Percentiles rank a stretch among this genome's conserved stretches.
Evolutionary conservation across 2,888 invertebrate genomes (phyloP).

Genomic region (Rhynchonema sp.): DNA sequence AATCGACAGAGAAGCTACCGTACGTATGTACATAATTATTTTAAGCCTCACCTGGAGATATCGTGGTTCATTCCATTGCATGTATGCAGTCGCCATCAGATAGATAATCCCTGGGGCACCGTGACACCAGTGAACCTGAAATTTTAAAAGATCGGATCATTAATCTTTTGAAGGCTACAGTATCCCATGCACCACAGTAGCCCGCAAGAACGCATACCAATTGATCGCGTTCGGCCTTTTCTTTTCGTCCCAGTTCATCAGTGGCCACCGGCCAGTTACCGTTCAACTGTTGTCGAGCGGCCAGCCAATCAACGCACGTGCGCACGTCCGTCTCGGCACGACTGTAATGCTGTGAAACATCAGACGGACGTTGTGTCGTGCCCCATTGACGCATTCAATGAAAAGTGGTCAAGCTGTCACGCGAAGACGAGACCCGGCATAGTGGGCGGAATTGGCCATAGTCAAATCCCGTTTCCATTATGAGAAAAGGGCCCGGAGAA

Average conservation of each 20-base stretch:
- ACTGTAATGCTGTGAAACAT: too few species aligned
- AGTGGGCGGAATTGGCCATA: too few species aligned
- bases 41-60: slow-evolving; percentile 51
- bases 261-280: slow-evolving; percentile 9
- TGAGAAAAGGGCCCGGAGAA: too few species aligned
- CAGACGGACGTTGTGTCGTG: too few species aligned
- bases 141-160: too few species aligned
- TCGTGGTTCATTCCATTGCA: slow-evolving; percentile 49
- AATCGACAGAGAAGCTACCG: too few species aligned
- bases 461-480: too few species aligned
- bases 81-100: slow-evolving; percentile 57
- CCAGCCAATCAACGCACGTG: slow-evolving; percentile 4
- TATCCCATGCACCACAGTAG: too few species aligned
- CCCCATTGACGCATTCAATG: too few species aligned
- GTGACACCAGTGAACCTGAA: slow-evolving; percentile 63
- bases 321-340: background rate
- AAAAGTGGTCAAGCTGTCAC: too few species aligned
- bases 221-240: slow-evolving; percentile 9
- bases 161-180: too few species aligned
- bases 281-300: slow-evolving; percentile 9
- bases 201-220: slow-evolving; percentile 5
- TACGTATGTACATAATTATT: slow-evolving; percentile 39
- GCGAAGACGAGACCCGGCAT: too few species aligned
- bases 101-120: slow-evolving; percentile 59
- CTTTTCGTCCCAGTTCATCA: slow-evolving; percentile 6